Evolutionary conservation across 2,113 vertebrate species (phyloP).

Genomic region (Malurus elegans): DNA sequence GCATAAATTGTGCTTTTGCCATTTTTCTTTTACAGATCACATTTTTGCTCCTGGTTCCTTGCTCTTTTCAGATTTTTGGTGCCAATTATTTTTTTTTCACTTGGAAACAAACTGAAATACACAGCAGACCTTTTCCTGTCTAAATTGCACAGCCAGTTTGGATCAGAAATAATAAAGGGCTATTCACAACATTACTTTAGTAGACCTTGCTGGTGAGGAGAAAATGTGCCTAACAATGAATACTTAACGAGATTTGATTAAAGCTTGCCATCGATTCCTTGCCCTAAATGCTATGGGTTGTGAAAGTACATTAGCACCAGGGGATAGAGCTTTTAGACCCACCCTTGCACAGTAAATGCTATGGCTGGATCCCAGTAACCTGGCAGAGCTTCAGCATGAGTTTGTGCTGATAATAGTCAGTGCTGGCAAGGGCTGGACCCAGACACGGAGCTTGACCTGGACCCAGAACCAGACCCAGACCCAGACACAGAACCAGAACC

Average conservation of each 20-base stretch:
- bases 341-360: background rate
- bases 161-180: background rate
- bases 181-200: background rate
- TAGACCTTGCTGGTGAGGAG: background rate
- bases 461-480: background rate
- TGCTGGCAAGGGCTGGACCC: background rate
- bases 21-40: background rate
- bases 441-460: background rate
- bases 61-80: background rate
- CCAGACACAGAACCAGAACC: fast-evolving
- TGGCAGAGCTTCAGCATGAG: background rate
- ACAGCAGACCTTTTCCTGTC: background rate
- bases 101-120: background rate
- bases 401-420: background rate
- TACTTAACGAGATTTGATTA: background rate
- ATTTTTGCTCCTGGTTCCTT: background rate
- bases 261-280: background rate
- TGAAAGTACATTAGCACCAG: background rate
- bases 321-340: background rate
- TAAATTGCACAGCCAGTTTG: background rate
- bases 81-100: background rate
- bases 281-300: background rate
- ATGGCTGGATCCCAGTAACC: background rate
- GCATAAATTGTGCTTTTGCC: background rate
- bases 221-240: background rate